Conservation (phyloP, 2,797 vertebrate species). For the Aselliscus stoliczkanus region DNA sequence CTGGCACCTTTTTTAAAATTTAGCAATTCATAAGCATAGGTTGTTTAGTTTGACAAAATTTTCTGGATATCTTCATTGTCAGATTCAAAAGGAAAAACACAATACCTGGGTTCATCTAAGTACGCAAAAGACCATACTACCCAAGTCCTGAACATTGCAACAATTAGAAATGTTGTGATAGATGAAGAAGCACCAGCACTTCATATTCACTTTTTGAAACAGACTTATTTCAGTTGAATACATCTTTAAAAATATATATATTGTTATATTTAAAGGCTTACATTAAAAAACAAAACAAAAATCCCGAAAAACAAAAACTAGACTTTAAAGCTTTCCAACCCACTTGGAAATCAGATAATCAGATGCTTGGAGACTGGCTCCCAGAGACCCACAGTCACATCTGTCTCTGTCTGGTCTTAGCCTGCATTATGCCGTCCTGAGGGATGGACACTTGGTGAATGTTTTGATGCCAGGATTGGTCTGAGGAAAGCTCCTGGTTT, state of each 20-base stretch:
- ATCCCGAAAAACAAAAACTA: neutral
- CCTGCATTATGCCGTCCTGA: accelerated
- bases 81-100: neutral
- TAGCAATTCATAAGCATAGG: neutral
- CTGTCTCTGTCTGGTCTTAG: neutral
- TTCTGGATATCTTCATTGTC: neutral
- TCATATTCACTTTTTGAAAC: neutral
- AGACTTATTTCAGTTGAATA: neutral
- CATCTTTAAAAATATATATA: neutral
- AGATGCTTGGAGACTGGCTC: neutral
- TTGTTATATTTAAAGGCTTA: neutral
- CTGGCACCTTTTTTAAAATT: neutral
- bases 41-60: neutral
- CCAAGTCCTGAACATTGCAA: neutral
- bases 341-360: neutral
- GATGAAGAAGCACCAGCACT: neutral
- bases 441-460: accelerated
- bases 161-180: neutral
- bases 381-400: too few relatives aligned
- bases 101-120: neutral
- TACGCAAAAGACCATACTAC: neutral
- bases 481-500: neutral
- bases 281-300: neutral
- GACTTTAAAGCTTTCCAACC: neutral
- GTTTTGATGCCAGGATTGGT: neutral